phyloP scores from a whole-genome alignment of 2,797 vertebrate species.

The Lerista edwardsae region DNA sequence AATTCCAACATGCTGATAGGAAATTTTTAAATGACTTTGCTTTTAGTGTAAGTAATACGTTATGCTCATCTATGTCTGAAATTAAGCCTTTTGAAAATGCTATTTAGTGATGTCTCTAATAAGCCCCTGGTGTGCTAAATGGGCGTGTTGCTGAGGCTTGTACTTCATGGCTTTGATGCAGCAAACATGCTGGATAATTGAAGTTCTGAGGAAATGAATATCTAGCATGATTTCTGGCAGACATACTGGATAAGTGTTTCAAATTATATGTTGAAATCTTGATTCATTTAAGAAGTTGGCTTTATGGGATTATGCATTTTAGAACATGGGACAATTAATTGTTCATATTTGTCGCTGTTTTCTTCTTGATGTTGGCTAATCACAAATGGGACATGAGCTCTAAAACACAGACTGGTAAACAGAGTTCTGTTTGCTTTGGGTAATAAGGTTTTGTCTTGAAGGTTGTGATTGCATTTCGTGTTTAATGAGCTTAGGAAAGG shows the following conservation, averaged over 20 bases:
- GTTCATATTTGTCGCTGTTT: not conserved
- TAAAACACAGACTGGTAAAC: constrained; percentile 28
- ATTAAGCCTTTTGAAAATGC: constrained; percentile 67
- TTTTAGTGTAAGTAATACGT: constrained; percentile 51
- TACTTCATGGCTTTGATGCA: constrained; percentile 71
- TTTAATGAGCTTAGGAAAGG: constrained; percentile 27
- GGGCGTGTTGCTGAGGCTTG: constrained; percentile 66
- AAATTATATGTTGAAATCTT: constrained; percentile 44
- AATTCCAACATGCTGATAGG: constrained; percentile 55
- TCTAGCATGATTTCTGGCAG: constrained; percentile 52
- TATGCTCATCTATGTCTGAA: constrained; percentile 63
- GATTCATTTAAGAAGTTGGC: constrained; percentile 50
- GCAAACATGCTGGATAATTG: constrained; percentile 65
- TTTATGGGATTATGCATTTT: constrained; percentile 14
- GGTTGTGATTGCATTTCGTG: constrained; percentile 9
- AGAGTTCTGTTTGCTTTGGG: constrained; percentile 32
- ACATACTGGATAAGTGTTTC: constrained; percentile 14
- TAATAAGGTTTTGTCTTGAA: constrained; percentile 26
- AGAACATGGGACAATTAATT: not conserved
- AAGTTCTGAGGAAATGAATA: constrained; percentile 56
- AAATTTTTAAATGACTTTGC: constrained; percentile 50
- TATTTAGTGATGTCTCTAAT: constrained; percentile 67
- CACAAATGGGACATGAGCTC: constrained; percentile 25
- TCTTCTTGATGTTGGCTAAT: not conserved
- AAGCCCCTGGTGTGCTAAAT: constrained; percentile 62